phyloP scores from a whole-genome alignment of 2,888 invertebrate genomes.

The Diloba caeruleocephala region DNA sequence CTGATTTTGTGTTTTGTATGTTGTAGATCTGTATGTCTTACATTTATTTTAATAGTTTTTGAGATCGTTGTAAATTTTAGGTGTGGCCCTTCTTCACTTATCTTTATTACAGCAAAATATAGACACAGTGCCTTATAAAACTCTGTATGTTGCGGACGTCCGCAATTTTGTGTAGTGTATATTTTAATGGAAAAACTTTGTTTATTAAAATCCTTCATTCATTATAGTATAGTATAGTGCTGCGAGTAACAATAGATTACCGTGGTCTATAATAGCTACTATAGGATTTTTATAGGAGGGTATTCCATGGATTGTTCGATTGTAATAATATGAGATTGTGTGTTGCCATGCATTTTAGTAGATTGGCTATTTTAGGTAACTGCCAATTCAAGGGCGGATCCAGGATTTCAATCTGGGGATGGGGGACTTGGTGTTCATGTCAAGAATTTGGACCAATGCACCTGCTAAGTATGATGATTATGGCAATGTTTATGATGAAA shows the following conservation, averaged over 20 bases:
- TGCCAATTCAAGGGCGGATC: too few relatives aligned
- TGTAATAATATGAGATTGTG: neutral
- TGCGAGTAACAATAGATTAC: conserved; percentile 22
- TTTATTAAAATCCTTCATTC: conserved; percentile 50
- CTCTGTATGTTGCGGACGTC: conserved; percentile 19
- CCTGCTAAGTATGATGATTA: too few relatives aligned
- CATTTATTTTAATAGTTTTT: too few relatives aligned
- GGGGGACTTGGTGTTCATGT: too few relatives aligned
- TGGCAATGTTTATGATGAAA: too few relatives aligned
- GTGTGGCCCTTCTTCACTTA: conserved; percentile 4
- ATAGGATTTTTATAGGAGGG: neutral
- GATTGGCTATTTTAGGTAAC: too few relatives aligned
- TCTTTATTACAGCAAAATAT: conserved; percentile 3
- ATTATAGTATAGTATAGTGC: conserved; percentile 24
- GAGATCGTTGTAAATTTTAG: too few relatives aligned
- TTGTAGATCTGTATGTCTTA: too few relatives aligned
- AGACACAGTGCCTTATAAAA: conserved; percentile 23
- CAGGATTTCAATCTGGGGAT: too few relatives aligned
- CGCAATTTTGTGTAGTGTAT: conserved; percentile 28
- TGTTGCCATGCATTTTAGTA: neutral
- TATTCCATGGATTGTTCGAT: conserved; percentile 8
- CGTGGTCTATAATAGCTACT: conserved; percentile 7
- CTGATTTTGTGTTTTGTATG: too few relatives aligned
- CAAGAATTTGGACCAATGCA: too few relatives aligned
- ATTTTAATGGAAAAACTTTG: conserved; percentile 55